Base-by-base conservation (phyloP, 2,888 invertebrate species). In the Phrixothrix hirtus region DNA sequence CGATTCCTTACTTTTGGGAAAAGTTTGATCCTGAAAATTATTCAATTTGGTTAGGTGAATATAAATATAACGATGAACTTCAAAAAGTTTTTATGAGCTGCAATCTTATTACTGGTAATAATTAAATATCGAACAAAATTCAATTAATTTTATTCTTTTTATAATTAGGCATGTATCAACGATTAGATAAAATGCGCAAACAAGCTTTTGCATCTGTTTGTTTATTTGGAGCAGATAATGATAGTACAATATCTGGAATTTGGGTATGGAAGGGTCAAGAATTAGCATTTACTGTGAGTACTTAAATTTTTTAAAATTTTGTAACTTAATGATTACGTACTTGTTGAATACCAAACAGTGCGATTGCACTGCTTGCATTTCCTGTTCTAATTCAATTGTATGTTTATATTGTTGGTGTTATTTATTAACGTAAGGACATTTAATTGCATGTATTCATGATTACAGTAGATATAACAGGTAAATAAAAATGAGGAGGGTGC, bases 191-290 rank as follows among this genome's bases (percentile, higher is more conserved):
- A 80, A 89, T 99, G 92, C 87, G 96, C 67, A 99, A 99, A 80
- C 87, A 90, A 73, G 90, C 95, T 1, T 98, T 99, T 77, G 94
- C 91, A 44, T 96, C 95, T 7, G 87, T 92, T 63, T 90, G 92
- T 71, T 82, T 99, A 55, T 98, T 97, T 77, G 98, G 99, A 15
- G 82, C 82, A 41, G 94, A 97, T 79, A 88, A 93, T 76, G 83
- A 95, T 79, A 94, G 89, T 73, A 83, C 87, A 69, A 98, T 99
- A 76, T 93, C 94, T 31, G 99, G 97, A 56, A 80, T 99, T 70
- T 99, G 98, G 98, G 86, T 97, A 63, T 99, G 98, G 98, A 88
- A 91, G 74, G 98, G 98, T 11, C 93, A 92, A 42, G 89, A 93
- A 13, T 85, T 99, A 47, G 97, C 89, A 64, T 99, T 99, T 71